Evolutionary conservation across 2,797 vertebrate genomes (phyloP).

Genomic region (Iguana delicatissima): DNA sequence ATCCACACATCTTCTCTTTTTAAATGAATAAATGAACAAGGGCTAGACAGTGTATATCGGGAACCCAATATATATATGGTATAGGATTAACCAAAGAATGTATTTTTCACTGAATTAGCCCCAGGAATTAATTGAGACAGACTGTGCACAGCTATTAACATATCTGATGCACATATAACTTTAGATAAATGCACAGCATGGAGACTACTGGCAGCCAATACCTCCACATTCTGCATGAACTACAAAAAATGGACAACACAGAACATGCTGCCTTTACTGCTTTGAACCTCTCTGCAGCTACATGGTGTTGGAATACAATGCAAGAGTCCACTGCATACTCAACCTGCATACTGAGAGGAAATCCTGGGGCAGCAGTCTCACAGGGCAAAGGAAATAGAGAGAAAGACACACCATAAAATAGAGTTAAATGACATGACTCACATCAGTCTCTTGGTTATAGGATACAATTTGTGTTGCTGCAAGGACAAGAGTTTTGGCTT

Average conservation of each 20-base stretch:
- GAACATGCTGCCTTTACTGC: no score
- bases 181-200: no score
- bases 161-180: background rate
- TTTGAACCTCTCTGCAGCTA: background rate
- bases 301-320: no score
- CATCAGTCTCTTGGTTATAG: slow-evolving; percentile 82
- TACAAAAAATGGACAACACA: no score
- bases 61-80: background rate
- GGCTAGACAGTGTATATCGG: no score
- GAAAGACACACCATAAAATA: background rate
- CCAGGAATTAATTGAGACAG: background rate
- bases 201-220: background rate
- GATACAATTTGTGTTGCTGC: slow-evolving; percentile 77
- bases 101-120: background rate
- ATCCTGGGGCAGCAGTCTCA: background rate
- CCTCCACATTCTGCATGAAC: no score
- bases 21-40: no score
- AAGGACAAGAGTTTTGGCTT: slow-evolving; percentile 88
- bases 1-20: background rate
- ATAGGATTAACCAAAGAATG: no score
- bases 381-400: background rate
- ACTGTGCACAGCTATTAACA: no score
- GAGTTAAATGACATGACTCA: slow-evolving; percentile 69
- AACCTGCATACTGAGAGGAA: background rate
- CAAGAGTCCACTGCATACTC: no score